phyloP scores from a whole-genome alignment of 1,140 invertebrate genomes.

The Cotesia glomerata region DNA sequence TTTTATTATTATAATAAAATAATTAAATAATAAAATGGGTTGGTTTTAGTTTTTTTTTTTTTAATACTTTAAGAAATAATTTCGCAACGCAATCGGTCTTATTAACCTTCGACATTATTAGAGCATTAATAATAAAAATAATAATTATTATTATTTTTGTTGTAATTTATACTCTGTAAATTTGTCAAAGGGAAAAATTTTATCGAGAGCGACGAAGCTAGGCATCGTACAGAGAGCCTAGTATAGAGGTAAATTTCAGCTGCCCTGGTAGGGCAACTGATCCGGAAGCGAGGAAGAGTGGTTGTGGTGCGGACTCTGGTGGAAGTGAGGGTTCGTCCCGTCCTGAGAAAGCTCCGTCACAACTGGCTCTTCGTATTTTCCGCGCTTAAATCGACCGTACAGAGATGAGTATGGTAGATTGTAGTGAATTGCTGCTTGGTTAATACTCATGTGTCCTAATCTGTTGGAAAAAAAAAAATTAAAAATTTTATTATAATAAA shows the following conservation, averaged over 20 bases:
- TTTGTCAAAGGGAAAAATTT: not conserved
- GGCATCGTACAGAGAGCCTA: constrained; percentile 41
- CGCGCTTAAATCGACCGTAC: constrained; percentile 85
- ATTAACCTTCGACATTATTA: too few species aligned
- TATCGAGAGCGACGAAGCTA: constrained; percentile 22
- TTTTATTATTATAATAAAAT: too few species aligned
- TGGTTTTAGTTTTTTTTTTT: constrained; percentile 45
- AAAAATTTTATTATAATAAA: not conserved
- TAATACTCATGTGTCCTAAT: constrained; percentile 89
- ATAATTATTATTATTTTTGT: too few species aligned
- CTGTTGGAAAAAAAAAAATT: constrained; percentile 62
- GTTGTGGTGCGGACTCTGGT: constrained; percentile 60
- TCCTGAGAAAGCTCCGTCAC: constrained; percentile 61
- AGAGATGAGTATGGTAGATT: constrained; percentile 88
- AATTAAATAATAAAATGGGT: too few species aligned
- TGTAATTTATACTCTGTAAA: not conserved
- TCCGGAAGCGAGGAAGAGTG: constrained; percentile 60
- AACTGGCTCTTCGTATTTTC: constrained; percentile 66
- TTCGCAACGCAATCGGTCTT: constrained; percentile 11
- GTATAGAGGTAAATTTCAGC: constrained; percentile 64
- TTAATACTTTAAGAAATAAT: constrained; percentile 57
- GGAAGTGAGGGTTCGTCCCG: constrained; percentile 58
- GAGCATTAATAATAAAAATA: too few species aligned
- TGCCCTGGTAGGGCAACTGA: constrained; percentile 63
- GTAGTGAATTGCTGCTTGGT: constrained; percentile 90